Conservation (phyloP, 2,888 invertebrate genomes). For the Pandemis heparana region DNA sequence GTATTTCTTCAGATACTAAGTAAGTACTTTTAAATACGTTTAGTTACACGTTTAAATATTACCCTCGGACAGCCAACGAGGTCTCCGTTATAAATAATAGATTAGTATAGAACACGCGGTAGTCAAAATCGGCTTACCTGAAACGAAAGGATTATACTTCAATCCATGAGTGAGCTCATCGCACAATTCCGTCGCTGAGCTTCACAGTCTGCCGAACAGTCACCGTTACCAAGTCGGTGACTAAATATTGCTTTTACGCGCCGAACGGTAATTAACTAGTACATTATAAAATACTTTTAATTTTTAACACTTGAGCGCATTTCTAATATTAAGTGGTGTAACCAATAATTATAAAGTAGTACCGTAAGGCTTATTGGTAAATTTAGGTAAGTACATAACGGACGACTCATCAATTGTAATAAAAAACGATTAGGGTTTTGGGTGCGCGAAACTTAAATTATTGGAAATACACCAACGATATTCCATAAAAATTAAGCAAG, state of each 20-base stretch:
- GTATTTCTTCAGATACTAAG: background rate
- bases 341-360: too few species aligned
- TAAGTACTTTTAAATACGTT: background rate
- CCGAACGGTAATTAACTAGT: background rate
- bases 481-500: background rate
- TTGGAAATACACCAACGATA: too few species aligned
- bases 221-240: background rate
- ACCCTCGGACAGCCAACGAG: conserved; percentile 10
- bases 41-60: background rate
- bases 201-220: background rate
- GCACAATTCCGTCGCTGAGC: background rate
- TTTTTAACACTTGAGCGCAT: too few species aligned
- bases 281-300: background rate
- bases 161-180: conserved; percentile 11
- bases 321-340: too few species aligned
- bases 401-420: too few species aligned
- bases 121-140: conserved; percentile 29
- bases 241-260: background rate
- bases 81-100: conserved; percentile 28
- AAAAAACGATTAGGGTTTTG: too few species aligned
- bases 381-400: too few species aligned
- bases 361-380: too few species aligned
- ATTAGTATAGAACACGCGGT: conserved; percentile 25
- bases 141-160: conserved; percentile 18
- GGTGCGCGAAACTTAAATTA: too few species aligned